Percentiles rank a stretch among this genome's conserved stretches.
These are phyloP conservation scores for Synanthedon myopaeformis DNA, from an alignment of 2,888 invertebrate species.

Conservation along the genomic window DNA sequence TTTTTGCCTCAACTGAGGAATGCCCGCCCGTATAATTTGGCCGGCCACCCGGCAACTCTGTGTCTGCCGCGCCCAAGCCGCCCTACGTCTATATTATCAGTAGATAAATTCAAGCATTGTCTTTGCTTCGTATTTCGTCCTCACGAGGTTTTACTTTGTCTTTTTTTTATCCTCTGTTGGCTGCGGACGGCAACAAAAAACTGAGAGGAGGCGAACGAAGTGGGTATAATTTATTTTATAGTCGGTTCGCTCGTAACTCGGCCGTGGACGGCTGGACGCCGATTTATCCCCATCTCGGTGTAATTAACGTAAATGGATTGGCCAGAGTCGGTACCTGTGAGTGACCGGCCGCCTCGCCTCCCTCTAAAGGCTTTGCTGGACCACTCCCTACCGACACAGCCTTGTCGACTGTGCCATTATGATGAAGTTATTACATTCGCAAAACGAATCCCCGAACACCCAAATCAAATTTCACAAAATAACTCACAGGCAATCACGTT, in stretches of 20 bases:
- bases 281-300: conserved; percentile 66
- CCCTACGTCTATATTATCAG: conserved; percentile 71
- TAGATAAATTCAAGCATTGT: conserved; percentile 71
- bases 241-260: conserved; percentile 68
- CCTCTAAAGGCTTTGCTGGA: conserved; percentile 19
- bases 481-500: conserved; percentile 39
- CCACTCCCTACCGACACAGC: conserved; percentile 24
- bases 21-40: conserved; percentile 66
- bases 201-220: conserved; percentile 67
- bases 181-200: conserved; percentile 63
- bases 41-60: conserved; percentile 54
- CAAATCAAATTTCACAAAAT: not conserved
- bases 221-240: conserved; percentile 72
- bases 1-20: conserved; percentile 60
- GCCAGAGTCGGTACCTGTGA: conserved; percentile 45
- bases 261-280: conserved; percentile 67
- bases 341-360: conserved; percentile 29
- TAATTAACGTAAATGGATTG: conserved; percentile 71
- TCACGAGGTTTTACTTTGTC: conserved; percentile 63
- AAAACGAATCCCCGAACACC: not conserved
- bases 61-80: conserved; percentile 53
- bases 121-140: conserved; percentile 70
- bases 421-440: not conserved
- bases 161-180: conserved; percentile 51
- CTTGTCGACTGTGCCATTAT: not conserved